Evolutionary conservation across 23 tunicate genomes (phyloP).

Genomic region (Ciona savignyi): DNA sequence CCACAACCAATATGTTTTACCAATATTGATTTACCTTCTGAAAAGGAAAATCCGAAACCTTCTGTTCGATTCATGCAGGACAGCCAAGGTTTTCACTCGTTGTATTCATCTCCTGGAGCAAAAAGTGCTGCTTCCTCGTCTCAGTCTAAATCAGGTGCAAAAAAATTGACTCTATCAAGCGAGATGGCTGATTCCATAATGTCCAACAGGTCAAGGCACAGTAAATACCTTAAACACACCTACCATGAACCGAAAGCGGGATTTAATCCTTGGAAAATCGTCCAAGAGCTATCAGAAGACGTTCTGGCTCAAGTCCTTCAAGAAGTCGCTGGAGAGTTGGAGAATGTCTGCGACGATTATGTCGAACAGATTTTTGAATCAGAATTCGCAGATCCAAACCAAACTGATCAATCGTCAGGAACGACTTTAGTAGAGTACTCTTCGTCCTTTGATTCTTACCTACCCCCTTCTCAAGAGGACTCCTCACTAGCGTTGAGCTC

Average conservation of each 20-base stretch:
- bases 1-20: too few species aligned
- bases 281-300: conserved; percentile 39
- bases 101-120: too few species aligned
- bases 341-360: conserved; percentile 43
- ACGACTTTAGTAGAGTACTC: conserved; percentile 8
- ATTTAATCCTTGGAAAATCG: conserved; percentile 73
- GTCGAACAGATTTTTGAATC: conserved; percentile 46
- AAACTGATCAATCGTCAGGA: conserved; percentile 5
- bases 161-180: conserved; percentile 2
- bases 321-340: conserved; percentile 34
- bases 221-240: conserved; percentile 11
- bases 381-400: conserved; percentile 43
- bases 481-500: too few species aligned
- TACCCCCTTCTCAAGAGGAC: too few species aligned
- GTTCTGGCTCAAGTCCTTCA: conserved; percentile 26
- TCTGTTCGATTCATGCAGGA: too few species aligned
- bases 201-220: conserved; percentile 9
- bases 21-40: too few species aligned
- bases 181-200: conserved; percentile 16
- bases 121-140: too few species aligned
- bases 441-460: too few species aligned
- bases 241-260: conserved; percentile 54
- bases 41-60: too few species aligned
- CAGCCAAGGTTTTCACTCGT: too few species aligned
- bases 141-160: too few species aligned